These are phyloP conservation scores for Margaritifera margaritifera DNA, from an alignment of 2,888 invertebrate genomes.

Conservation along the genomic window DNA sequence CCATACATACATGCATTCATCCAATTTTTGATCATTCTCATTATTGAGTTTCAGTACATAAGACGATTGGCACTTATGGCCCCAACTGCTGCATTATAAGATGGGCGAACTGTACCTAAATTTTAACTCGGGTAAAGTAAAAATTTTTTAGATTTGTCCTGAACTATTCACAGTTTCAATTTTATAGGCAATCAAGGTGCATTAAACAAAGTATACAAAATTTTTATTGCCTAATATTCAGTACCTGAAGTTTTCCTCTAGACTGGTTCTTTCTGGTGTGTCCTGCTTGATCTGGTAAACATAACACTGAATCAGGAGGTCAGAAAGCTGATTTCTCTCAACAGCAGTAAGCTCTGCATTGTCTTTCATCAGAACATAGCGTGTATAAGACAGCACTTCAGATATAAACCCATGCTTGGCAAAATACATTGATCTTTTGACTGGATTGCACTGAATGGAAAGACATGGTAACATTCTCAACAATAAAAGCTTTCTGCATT, in stretches of 20 bases:
- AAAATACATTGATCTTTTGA: conserved; percentile 79
- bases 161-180: no score
- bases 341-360: conserved; percentile 76
- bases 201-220: no score
- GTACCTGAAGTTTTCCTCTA: conserved; percentile 57
- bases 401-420: conserved; percentile 79
- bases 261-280: conserved; percentile 62
- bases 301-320: conserved; percentile 80
- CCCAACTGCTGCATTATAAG: no score
- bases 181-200: no score
- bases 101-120: no score
- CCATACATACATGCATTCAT: no score
- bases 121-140: neutral
- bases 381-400: conserved; percentile 78
- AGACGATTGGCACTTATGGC: no score
- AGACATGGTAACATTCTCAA: conserved; percentile 12
- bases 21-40: no score
- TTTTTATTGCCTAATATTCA: neutral
- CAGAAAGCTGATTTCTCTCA: conserved; percentile 80
- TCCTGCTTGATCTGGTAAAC: conserved; percentile 76
- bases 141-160: neutral
- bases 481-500: neutral
- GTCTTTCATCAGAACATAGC: conserved; percentile 75
- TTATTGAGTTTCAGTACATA: no score
- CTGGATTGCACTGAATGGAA: conserved; percentile 75